Conservation (phyloP, 2,113 vertebrate species). For the Gallinago media region DNA sequence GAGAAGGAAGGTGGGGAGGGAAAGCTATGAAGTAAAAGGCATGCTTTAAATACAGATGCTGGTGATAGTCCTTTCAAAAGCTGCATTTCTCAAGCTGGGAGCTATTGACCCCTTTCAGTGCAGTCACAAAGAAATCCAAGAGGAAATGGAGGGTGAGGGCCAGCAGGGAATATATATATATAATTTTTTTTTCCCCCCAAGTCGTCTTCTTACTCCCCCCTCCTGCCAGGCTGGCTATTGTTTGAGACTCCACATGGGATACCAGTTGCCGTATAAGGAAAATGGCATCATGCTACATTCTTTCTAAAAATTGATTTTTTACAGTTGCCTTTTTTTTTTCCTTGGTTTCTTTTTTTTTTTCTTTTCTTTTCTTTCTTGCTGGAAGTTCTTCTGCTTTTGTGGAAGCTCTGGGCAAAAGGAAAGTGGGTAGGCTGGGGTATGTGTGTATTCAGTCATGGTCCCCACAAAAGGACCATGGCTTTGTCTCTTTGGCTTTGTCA, state of each 20-base stretch:
- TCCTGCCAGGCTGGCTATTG: slow-evolving; percentile 28
- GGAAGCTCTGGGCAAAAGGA: not conserved
- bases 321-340: not conserved
- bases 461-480: not conserved
- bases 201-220: not conserved
- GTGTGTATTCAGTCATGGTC: no score
- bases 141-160: slow-evolving; percentile 29
- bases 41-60: slow-evolving; percentile 2
- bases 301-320: slow-evolving; percentile 44
- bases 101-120: slow-evolving; percentile 57
- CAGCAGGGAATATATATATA: slow-evolving; percentile 2
- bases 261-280: not conserved
- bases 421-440: no score
- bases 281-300: slow-evolving; percentile 40
- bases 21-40: not conserved
- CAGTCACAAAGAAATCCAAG: slow-evolving; percentile 44
- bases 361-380: not conserved
- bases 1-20: no score
- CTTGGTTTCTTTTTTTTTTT: not conserved
- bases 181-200: not conserved
- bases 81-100: slow-evolving; percentile 45
- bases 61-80: slow-evolving; percentile 42
- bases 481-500: not conserved
- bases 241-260: slow-evolving; percentile 15
- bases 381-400: not conserved